Base-by-base conservation (phyloP, 1,140 invertebrate species). In the Onthophagus taurus region DNA sequence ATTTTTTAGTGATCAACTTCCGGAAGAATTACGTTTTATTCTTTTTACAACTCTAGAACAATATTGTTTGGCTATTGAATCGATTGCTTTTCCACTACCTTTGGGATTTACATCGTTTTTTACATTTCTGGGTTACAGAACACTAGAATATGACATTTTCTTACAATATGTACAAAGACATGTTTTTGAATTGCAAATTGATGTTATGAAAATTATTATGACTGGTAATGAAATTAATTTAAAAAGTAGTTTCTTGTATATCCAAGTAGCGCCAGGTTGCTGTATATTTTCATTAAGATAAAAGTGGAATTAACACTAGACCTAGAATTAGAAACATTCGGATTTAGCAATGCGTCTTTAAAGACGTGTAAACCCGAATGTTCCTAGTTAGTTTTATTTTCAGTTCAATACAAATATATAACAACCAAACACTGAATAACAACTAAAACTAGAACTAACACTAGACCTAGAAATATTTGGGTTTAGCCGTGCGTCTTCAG, bases 61-160 rank as follows among this genome's bases (percentile, higher is more conserved):
- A 45, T 89, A 85, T 66, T 78, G 78, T 50, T 70, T 83, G 46
- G 79, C 85, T 1, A 74, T 81, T 16, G 84, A 87, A 59, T 76
- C 72, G n/a, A 72, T 85, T 36, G 85, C 85, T 7, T 89, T 83
- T 65, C 86, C 87, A 1, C 65, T 87, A 44, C 85, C 86, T 18
- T 80, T 85, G 58, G 87, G 87, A 14, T 89, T 89, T 55, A 80
- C 81, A 8, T 88, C 86, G 8, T 90, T 89, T 67, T 85, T 89
- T 57, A 83, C 85, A 7, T 89, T 85, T 61, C 70, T 90, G 30
- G 86, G 84, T 1, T 88, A 87, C 59, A 70, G 80, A 48, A 78
- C 82, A 2, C 59, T 89, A 39, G 72, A 75, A 33, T 86, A 81
- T 61, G 69, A 78, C 31, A 79, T 79, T 53, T 89, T 89, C 60